phyloP scores from a whole-genome alignment of 2,888 invertebrate genomes.

The Xylocampa areola region DNA sequence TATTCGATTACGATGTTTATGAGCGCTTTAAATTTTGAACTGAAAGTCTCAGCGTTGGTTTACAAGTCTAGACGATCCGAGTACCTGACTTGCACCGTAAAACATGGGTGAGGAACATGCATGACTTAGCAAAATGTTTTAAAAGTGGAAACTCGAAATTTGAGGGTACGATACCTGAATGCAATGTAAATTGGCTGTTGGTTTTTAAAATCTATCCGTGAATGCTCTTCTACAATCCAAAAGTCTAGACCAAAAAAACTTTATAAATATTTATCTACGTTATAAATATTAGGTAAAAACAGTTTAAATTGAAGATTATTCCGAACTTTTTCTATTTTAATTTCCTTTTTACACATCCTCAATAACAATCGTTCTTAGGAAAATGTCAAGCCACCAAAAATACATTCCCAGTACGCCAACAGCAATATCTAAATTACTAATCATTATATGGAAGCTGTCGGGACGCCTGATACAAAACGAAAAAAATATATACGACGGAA shows the following conservation, averaged over 20 bases:
- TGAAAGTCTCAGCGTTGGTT: conserved; percentile 45
- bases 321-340: neutral
- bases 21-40: conserved; percentile 70
- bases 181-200: neutral
- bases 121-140: conserved; percentile 23
- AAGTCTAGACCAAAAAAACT: neutral
- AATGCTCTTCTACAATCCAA: neutral
- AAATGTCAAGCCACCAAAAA: conserved; percentile 47
- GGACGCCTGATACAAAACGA: conserved; percentile 52
- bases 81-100: conserved; percentile 34
- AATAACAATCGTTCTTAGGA: conserved; percentile 45
- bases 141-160: conserved; percentile 23
- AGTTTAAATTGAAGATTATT: neutral
- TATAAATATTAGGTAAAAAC: neutral
- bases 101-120: conserved; percentile 40
- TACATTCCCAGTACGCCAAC: conserved; percentile 56
- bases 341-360: conserved; percentile 21
- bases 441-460: conserved; percentile 63
- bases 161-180: conserved; percentile 7
- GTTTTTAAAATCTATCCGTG: conserved; percentile 1
- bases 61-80: conserved; percentile 38
- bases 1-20: conserved; percentile 74
- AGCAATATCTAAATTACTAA: conserved; percentile 71
- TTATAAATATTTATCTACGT: neutral
- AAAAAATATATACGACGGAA: conserved; percentile 53